Evolutionary conservation across 2,113 vertebrate species (phyloP), one percentile per base, ranked within the genome.

Genomic region (Xiphophorus couchianus): DNA sequence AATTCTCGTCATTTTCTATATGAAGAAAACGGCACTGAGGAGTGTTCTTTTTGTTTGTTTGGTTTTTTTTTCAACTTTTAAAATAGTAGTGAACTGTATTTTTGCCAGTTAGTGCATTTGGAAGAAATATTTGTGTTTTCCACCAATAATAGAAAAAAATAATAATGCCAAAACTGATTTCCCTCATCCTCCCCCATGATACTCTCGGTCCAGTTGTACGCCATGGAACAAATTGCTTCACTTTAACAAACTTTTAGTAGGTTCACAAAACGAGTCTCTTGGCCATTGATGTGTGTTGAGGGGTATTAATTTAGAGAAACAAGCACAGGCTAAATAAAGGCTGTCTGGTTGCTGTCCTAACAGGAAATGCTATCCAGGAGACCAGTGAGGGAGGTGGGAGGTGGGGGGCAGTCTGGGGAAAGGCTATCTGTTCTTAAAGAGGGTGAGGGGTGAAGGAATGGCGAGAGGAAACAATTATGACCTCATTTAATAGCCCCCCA

Each of bases 361-460:
- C 91, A 93, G 92, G 93, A 94, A 94, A 93, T 84, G 61, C 90
- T 85, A 87, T 84, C 90, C 84, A 84, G 92, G 93, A 87, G 87
- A 89, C 84, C 84, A 75, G 84, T 85, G 67, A 77, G 73, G 44
- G 78, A 75, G 72, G 72, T 68, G 86, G 80, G 84, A 86, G 80
- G 72, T 25, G 71, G 35, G 35, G 35, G 35, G 35, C 35, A 37
- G 51, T 79, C 37, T 76, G 82, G 66, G 80, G 71, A 71, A 29
- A 29, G 73, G 33, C 17, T 29, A 35, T 64, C 28, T 29, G 27
- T 39, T 42, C 69, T 72, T 64, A 30, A 30, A 28, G 30, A 48
- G 17, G 39, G 33, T 39, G 60, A 19, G 66, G 64, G 74, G 60
- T 64, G 66, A 73, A 73, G 74, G 74, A 82, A 75, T 77, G 66